These are phyloP conservation scores for Nannobrachium achirus DNA, from an alignment of 2,113 vertebrate species.

Conservation along the genomic window DNA sequence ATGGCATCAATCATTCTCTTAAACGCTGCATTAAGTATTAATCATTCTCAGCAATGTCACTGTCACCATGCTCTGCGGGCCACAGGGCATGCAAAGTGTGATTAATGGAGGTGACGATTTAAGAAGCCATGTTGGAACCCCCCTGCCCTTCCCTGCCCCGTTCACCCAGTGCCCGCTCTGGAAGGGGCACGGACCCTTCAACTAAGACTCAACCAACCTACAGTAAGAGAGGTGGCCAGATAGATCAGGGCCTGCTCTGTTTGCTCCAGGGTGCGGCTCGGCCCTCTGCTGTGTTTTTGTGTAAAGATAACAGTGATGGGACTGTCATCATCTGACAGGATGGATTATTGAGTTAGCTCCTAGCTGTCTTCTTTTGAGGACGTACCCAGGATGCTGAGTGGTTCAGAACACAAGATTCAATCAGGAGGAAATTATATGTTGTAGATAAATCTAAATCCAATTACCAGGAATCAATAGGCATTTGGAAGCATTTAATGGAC, in stretches of 20 bases:
- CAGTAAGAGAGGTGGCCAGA: constrained; percentile 46
- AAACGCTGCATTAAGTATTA: constrained; percentile 84
- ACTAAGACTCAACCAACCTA: too few relatives aligned
- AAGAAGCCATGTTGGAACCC: constrained; percentile 62
- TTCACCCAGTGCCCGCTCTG: too few relatives aligned
- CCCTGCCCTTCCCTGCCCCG: not conserved
- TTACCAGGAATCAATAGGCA: not conserved
- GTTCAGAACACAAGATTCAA: not conserved
- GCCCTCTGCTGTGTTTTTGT: too few relatives aligned
- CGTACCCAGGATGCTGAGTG: too few relatives aligned
- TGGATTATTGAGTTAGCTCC: constrained; percentile 6
- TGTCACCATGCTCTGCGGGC: constrained; percentile 72
- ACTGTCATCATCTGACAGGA: constrained; percentile 12
- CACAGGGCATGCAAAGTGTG: constrained; percentile 74
- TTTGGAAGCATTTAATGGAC: not conserved
- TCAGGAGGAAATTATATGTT: constrained; percentile 14
- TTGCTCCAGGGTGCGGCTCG: too few relatives aligned
- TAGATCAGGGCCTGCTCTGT: constrained; percentile 32
- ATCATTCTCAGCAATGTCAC: constrained; percentile 81
- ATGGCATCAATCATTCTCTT: constrained; percentile 86
- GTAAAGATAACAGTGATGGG: not conserved
- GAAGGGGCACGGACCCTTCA: too few relatives aligned
- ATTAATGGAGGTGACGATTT: constrained; percentile 80
- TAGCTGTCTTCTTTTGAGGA: not conserved
- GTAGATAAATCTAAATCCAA: not conserved